Evolutionary conservation across 2,888 invertebrate species (phyloP), one percentile per base, ranked within the genome.

Genomic region (Atherix ibis): DNA sequence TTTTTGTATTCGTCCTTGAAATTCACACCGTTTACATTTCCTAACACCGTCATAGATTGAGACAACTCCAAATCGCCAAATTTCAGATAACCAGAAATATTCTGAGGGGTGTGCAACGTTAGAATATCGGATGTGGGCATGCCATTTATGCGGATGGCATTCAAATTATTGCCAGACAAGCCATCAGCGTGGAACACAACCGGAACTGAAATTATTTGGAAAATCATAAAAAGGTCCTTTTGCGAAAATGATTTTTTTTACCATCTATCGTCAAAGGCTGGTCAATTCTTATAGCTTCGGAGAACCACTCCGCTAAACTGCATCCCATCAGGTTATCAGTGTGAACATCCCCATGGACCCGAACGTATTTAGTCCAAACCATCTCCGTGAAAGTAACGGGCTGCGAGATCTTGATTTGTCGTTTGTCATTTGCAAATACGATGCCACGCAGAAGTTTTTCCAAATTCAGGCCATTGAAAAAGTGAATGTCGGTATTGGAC

Each of bases 101-200:
- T 48, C 49, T 71, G 67, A 8, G 62, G 46, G 0, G 58, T 61
- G 35, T 62, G 48, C 16, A 69, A 43, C 0, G 67, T 64, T 19
- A 73, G 53, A 4, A 71, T 35, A 5, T 48, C 45, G 0, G 54
- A 51, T 41, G 67, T 52, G 40, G 65, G 48, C 10, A 67, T 41
- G 12, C 57, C 52, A 43, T 73, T 73, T 4, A 71, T 38, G 27
- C 46, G 58, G 8, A 54, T 43, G 1, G 63, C 55, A 6, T 42
- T 43, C 6, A 71, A 39, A n/a, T 55, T 49, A 14, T 53, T 53
- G 3, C 56, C 56, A 17, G 63, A 46, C 24, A 71, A 54, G 3
- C 49, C 48, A 2, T 63, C 62, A 5, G 57, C 40, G 2, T 56
- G 51, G 46, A 73, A 64, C 2, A 34, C 47, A 3, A 66, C 46